A percentile compares a stretch with the other conserved stretches of the same genome.
These are phyloP conservation scores for Struthio camelus DNA, from an alignment of 2,113 vertebrate species.

Conservation along the genomic window DNA sequence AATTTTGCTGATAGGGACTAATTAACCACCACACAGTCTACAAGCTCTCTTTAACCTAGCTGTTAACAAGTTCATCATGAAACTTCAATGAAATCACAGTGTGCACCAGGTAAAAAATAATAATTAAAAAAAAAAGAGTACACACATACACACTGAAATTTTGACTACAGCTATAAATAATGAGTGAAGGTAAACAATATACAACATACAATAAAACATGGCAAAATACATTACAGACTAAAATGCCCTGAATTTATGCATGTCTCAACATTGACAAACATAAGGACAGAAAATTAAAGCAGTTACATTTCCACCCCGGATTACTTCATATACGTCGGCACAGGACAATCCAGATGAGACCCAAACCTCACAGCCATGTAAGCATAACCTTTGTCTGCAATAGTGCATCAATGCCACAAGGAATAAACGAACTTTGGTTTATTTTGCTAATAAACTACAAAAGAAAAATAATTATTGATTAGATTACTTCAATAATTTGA, in stretches of 20 bases:
- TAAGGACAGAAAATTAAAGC: not conserved
- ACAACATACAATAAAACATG: not conserved
- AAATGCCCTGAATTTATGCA: not conserved
- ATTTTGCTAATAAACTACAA: not conserved
- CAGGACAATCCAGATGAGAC: not conserved
- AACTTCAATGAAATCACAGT: constrained; percentile 31
- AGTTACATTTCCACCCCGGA: not conserved
- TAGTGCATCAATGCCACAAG: not conserved
- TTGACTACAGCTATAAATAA: not conserved
- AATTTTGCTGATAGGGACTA: constrained; percentile 57
- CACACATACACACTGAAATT: not conserved
- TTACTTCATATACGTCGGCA: not conserved
- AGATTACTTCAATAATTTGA: not conserved
- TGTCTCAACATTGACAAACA: not conserved
- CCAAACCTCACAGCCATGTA: not conserved
- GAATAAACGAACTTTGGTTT: not conserved
- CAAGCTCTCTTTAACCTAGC: constrained; percentile 33
- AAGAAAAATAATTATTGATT: not conserved
- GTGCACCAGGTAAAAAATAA: not conserved
- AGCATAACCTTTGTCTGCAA: not conserved
- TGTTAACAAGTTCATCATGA: constrained; percentile 53
- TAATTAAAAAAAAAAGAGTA: not conserved
- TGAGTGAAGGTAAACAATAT: not conserved
- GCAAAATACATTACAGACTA: not conserved
- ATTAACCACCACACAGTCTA: constrained; percentile 53